These are phyloP conservation scores for Monoplex corrugatus DNA, from an alignment of 2,888 invertebrate genomes.

Conservation along the genomic window DNA sequence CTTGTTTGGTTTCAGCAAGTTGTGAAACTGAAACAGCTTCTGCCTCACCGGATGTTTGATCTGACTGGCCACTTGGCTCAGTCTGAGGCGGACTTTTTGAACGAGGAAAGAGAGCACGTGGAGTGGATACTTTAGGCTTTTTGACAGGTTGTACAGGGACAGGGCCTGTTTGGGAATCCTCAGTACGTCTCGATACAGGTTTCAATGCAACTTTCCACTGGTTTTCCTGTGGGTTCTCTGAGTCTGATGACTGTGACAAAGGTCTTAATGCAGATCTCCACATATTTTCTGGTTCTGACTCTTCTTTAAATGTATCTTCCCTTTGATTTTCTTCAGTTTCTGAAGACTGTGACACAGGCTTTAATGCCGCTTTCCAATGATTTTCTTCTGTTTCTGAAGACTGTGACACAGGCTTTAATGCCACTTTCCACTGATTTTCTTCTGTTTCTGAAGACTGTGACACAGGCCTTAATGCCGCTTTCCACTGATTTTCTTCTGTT, in stretches of 20 bases:
- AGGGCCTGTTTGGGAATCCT: neutral
- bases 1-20: neutral
- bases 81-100: neutral
- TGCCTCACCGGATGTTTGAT: too few relatives aligned
- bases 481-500: neutral
- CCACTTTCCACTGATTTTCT: too few relatives aligned
- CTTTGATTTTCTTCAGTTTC: too few relatives aligned
- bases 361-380: neutral
- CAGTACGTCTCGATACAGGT: neutral
- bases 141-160: neutral
- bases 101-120: too few relatives aligned
- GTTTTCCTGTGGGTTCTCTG: neutral
- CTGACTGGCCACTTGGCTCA: neutral
- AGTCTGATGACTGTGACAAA: neutral
- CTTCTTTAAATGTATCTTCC: too few relatives aligned
- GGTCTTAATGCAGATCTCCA: too few relatives aligned
- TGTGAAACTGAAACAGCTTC: neutral
- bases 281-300: too few relatives aligned
- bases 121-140: neutral
- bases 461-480: neutral
- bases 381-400: too few relatives aligned
- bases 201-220: neutral
- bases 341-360: neutral
- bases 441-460: neutral
- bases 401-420: conserved; percentile 26